Evolutionary conservation across 2,888 invertebrate genomes (phyloP).

Genomic region (Nasonovia ribisnigri): DNA sequence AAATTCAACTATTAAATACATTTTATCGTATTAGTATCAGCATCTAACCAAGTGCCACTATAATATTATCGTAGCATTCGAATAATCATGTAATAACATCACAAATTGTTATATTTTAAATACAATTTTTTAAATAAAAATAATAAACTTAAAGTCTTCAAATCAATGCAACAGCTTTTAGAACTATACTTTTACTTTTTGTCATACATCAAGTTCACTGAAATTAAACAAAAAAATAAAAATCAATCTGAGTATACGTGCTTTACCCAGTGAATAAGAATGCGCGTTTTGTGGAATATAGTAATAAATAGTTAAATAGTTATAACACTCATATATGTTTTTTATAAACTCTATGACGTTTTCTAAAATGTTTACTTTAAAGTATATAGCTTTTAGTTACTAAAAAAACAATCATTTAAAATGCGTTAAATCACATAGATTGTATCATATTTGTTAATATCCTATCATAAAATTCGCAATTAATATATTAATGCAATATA

Average conservation of each 20-base stretch:
- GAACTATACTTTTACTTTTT: neutral
- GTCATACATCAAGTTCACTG: neutral
- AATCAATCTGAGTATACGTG: neutral
- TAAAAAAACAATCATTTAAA: neutral
- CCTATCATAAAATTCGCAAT: too few species aligned
- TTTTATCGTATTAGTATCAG: neutral
- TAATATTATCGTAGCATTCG: neutral
- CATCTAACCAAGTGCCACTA: neutral
- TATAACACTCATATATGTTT: neutral
- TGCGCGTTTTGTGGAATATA: neutral
- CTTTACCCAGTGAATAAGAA: neutral
- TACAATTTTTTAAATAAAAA: too few species aligned
- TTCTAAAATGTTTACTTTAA: neutral
- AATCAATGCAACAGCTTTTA: neutral
- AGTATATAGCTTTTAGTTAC: neutral
- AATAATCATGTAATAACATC: neutral
- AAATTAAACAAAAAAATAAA: neutral
- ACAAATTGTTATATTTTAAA: neutral
- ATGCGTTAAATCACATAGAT: neutral
- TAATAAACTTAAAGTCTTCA: neutral
- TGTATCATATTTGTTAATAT: too few species aligned
- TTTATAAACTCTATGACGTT: neutral
- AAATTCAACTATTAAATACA: neutral
- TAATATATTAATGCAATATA: neutral
- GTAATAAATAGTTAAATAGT: neutral